phyloP scores from a whole-genome alignment of 30 jellyfish, hydroid and myxozoan species.

The Pseudorhiza aurosa region DNA sequence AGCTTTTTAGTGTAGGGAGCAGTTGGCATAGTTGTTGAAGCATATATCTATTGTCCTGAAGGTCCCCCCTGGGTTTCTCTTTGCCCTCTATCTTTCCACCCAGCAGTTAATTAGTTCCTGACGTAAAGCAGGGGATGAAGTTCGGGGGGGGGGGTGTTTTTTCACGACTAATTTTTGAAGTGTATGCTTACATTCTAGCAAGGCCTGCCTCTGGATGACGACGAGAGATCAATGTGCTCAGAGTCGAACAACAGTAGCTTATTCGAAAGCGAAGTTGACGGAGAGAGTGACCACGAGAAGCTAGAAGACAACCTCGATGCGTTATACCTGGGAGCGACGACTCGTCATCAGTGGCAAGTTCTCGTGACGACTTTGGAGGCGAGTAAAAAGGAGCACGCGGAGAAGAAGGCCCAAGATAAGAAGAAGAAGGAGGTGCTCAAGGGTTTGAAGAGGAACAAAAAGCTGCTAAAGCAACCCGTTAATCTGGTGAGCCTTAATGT shows the following conservation, averaged over 20 bases:
- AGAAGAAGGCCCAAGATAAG: slow-evolving; percentile 52
- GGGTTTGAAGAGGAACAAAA: slow-evolving; percentile 16
- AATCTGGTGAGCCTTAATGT: too few relatives aligned
- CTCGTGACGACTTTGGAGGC: slow-evolving; percentile 76
- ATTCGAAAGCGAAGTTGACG: slow-evolving; percentile 54
- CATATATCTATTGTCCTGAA: too few relatives aligned
- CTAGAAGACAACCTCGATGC: slow-evolving; percentile 94
- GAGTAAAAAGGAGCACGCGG: slow-evolving; percentile 87
- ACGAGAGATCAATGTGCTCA: slow-evolving; percentile 86
- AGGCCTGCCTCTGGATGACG: slow-evolving; percentile 95
- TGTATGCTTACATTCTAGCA: slow-evolving; percentile 44
- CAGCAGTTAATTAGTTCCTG: too few relatives aligned
- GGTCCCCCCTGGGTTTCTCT: too few relatives aligned
- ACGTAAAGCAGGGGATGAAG: too few relatives aligned
- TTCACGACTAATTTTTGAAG: too few relatives aligned
- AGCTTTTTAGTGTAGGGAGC: too few relatives aligned
- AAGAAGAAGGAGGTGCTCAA: slow-evolving; percentile 19
- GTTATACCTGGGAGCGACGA: slow-evolving; percentile 95
- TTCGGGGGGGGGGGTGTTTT: too few relatives aligned
- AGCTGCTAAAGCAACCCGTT: slow-evolving; percentile 40
- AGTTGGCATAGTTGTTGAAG: too few relatives aligned
- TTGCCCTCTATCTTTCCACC: too few relatives aligned
- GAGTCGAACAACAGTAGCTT: slow-evolving; percentile 87
- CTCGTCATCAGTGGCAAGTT: slow-evolving; percentile 99
- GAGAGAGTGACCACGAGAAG: slow-evolving; percentile 60